Percentiles rank a stretch among this genome's conserved stretches.
phyloP scores from a whole-genome alignment of 2,113 vertebrate species.

The Tamias sibiricus region DNA sequence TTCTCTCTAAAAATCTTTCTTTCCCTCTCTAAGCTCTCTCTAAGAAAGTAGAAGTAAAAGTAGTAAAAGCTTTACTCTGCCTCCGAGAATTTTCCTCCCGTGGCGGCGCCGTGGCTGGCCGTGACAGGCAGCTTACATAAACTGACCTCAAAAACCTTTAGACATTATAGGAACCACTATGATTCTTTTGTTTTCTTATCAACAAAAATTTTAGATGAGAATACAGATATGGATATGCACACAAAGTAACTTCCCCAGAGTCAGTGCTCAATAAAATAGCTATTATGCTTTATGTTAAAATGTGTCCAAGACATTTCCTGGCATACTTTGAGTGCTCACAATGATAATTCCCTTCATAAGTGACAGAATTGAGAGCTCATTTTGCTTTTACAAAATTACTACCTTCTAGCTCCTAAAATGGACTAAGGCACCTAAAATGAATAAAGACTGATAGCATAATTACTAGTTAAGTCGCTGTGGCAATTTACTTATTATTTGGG shows the following conservation, averaged over 20 bases:
- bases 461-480: background rate
- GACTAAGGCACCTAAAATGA: background rate
- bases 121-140: too few species aligned
- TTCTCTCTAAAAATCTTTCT: too few species aligned
- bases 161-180: background rate
- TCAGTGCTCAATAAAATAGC: background rate
- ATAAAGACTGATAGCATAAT: conserved; percentile 21
- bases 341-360: background rate
- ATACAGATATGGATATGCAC: background rate
- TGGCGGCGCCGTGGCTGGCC: too few species aligned
- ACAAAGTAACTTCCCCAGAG: background rate
- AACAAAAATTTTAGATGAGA: background rate
- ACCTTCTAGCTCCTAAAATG: background rate
- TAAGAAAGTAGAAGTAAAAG: too few species aligned
- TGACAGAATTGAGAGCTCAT: background rate
- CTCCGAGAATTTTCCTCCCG: too few species aligned
- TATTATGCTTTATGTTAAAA: background rate
- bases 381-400: conserved; percentile 33
- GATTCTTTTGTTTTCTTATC: background rate
- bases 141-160: background rate
- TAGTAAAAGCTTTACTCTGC: too few species aligned
- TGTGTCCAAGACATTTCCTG: background rate
- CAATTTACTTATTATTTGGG: conserved; percentile 25
- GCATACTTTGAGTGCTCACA: background rate
- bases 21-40: too few species aligned